A percentile compares a stretch with the other conserved stretches of the same genome.
These are phyloP conservation scores for Phytoseiulus persimilis DNA, from an alignment of 2,888 invertebrate genomes.

Conservation along the genomic window DNA sequence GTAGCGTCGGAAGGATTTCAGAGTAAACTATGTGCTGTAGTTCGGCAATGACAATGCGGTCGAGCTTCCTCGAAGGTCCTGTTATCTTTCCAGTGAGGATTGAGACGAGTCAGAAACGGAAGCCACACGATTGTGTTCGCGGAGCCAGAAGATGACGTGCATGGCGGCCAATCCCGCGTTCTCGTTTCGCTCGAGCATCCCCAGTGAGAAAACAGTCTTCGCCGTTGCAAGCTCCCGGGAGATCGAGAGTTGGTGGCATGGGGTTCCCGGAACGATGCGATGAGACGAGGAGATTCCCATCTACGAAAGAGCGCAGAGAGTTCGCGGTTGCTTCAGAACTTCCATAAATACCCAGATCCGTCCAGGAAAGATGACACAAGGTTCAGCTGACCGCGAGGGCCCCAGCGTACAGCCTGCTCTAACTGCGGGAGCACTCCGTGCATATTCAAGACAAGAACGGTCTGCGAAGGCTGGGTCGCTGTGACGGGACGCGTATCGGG, in stretches of 20 bases:
- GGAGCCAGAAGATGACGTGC: conserved; percentile 49
- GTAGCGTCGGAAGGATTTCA: conserved; percentile 68
- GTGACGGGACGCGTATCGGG: conserved; percentile 51
- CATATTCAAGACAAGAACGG: conserved; percentile 53
- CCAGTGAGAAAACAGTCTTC: conserved; percentile 41
- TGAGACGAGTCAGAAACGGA: conserved; percentile 46
- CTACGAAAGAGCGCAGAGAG: too few species aligned
- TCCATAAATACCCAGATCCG: too few species aligned
- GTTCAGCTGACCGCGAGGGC: conserved; percentile 74
- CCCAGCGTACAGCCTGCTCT: conserved; percentile 58
- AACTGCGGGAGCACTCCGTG: conserved; percentile 52
- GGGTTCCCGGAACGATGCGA: too few species aligned
- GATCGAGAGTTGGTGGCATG: too few species aligned
- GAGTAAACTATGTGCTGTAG: conserved; percentile 75
- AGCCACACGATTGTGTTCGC: conserved; percentile 49
- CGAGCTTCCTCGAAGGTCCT: conserved; percentile 47
- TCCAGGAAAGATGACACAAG: background rate
- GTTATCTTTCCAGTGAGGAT: conserved; percentile 48
- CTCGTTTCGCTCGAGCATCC: conserved; percentile 49
- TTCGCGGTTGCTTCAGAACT: too few species aligned
- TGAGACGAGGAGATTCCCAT: too few species aligned
- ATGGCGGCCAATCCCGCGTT: conserved; percentile 48
- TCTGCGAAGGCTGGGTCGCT: conserved; percentile 49
- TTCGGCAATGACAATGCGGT: conserved; percentile 47
- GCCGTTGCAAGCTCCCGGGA: background rate